Conservation (phyloP, 2,797 vertebrate species). For the Schizothorax lantsangensis region DNA sequence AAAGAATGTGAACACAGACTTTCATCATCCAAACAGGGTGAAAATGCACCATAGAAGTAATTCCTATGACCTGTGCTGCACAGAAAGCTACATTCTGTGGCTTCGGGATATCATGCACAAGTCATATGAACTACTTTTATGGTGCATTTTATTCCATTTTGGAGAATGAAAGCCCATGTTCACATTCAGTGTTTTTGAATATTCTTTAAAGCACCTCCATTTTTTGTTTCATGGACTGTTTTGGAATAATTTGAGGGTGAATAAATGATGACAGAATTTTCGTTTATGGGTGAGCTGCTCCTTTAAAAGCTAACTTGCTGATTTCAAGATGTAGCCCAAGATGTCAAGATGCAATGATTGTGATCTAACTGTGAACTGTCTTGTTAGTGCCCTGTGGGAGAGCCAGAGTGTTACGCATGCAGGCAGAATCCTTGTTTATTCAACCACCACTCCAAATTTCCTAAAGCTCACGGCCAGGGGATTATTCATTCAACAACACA, state of each 20-base stretch:
- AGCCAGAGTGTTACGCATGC: constrained; percentile 6
- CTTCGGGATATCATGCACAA: background rate
- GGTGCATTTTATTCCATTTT: background rate
- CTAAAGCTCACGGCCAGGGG: constrained; percentile 10
- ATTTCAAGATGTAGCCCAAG: constrained; percentile 11
- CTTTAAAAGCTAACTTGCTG: constrained; percentile 21
- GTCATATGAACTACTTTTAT: background rate
- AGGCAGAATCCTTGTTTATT: constrained; percentile 6
- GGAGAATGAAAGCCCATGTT: background rate
- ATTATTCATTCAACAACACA: constrained; percentile 39
- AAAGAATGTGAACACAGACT: too few species aligned
- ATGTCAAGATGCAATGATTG: constrained; percentile 9
- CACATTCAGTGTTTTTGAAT: background rate
- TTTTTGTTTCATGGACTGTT: background rate
- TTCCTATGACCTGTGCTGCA: too few species aligned
- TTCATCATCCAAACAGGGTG: background rate
- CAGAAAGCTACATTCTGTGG: background rate
- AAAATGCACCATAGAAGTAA: background rate
- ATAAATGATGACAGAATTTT: background rate
- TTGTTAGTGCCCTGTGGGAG: background rate
- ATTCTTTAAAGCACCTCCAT: background rate
- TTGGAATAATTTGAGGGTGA: background rate
- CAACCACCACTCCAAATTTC: constrained; percentile 7
- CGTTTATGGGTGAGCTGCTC: background rate
- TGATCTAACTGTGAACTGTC: constrained; percentile 6